Conservation (phyloP, 2,888 invertebrate species). For the Halictus ligatus region DNA sequence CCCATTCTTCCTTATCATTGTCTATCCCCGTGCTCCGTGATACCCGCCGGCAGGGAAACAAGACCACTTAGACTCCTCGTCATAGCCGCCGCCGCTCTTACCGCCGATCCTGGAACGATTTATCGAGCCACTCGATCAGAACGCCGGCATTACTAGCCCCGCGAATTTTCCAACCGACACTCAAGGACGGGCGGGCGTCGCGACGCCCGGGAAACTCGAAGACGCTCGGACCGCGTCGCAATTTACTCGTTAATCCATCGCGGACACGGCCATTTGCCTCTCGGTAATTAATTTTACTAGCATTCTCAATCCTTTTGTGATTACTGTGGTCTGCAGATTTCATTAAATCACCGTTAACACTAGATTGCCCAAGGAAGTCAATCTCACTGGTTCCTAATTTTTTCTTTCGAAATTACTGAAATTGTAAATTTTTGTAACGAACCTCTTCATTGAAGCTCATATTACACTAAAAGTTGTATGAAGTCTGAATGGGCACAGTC, state of each 20-base stretch:
- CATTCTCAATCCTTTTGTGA: not conserved
- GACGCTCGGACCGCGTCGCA: not conserved
- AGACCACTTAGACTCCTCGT: conserved; percentile 48
- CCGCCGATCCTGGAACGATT: conserved; percentile 35
- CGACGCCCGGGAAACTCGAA: not conserved
- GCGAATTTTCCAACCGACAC: conserved; percentile 31
- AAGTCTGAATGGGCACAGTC: no score
- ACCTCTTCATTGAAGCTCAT: no score
- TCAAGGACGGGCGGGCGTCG: not conserved
- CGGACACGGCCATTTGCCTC: not conserved
- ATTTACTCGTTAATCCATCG: not conserved
- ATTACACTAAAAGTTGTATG: no score
- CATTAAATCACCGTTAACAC: no score
- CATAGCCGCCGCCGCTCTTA: conserved; percentile 42
- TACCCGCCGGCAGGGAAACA: conserved; percentile 50
- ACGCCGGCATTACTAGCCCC: conserved; percentile 26
- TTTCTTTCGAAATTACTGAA: no score
- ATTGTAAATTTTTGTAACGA: no score
- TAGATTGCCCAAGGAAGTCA: no score
- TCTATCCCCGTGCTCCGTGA: conserved; percentile 59
- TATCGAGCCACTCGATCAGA: conserved; percentile 47
- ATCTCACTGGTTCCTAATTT: no score
- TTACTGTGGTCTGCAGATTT: no score
- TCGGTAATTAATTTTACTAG: not conserved
- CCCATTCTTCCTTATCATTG: conserved; percentile 76